These are phyloP conservation scores for Crocodylus rhombifer DNA, from an alignment of 2,797 vertebrate genomes.

Conservation along the genomic window DNA sequence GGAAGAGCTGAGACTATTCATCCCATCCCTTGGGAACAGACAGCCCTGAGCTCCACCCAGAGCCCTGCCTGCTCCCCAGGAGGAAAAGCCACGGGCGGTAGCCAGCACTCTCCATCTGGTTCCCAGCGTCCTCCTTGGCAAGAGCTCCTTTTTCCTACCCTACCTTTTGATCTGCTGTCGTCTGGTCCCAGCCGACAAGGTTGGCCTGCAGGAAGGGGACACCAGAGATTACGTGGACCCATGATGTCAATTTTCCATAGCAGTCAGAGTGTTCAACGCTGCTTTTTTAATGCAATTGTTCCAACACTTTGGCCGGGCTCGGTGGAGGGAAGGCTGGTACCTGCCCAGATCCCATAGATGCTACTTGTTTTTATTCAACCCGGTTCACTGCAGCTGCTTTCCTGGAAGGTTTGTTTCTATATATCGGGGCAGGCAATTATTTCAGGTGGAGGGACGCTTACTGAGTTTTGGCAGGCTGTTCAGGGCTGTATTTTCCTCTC, in stretches of 20 bases:
- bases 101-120: slow-evolving; percentile 37
- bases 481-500: no score
- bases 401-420: not conserved
- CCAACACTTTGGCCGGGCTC: not conserved
- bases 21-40: slow-evolving; percentile 33
- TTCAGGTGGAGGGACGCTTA: no score
- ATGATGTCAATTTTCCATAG: slow-evolving; percentile 76
- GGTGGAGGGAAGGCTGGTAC: not conserved
- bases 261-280: not conserved
- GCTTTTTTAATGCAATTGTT: not conserved
- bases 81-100: rapidly evolving
- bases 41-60: not conserved
- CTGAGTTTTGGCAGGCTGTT: no score
- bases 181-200: not conserved
- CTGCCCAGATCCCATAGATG: not conserved
- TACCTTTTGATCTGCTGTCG: slow-evolving; percentile 70
- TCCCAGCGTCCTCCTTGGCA: slow-evolving; percentile 12
- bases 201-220: slow-evolving; percentile 48
- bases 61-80: not conserved
- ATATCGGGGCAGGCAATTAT: no score
- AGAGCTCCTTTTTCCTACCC: slow-evolving; percentile 29
- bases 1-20: slow-evolving; percentile 59
- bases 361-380: not conserved
- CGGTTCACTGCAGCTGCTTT: not conserved
- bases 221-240: slow-evolving; percentile 54